Evolutionary conservation across 2,888 invertebrate species (phyloP).

Genomic region (Andrena bicolor): DNA sequence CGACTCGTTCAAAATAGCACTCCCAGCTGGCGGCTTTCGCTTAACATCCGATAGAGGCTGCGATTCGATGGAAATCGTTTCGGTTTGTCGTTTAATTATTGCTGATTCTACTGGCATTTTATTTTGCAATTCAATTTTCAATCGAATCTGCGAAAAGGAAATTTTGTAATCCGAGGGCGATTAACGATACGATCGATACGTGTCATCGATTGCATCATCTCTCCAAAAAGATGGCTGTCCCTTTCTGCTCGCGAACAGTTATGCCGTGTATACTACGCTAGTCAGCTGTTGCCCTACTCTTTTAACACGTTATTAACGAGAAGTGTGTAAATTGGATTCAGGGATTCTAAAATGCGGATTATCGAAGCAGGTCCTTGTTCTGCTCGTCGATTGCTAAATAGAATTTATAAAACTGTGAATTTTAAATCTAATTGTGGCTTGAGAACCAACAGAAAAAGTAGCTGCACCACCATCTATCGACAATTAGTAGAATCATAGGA

Average conservation of each 20-base stretch:
- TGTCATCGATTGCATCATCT: slow-evolving; percentile 71
- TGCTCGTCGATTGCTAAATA: background rate
- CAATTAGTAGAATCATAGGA: background rate
- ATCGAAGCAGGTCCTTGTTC: no score
- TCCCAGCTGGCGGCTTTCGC: slow-evolving; percentile 78
- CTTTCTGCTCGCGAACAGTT: slow-evolving; percentile 53
- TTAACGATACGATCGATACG: slow-evolving; percentile 54
- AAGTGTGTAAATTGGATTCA: background rate
- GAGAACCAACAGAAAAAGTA: background rate
- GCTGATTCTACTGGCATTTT: background rate
- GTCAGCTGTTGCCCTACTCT: slow-evolving; percentile 26
- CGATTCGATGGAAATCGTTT: slow-evolving; percentile 32
- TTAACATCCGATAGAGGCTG: slow-evolving; percentile 58
- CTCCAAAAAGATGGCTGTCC: slow-evolving; percentile 61
- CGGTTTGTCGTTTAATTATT: slow-evolving; percentile 23
- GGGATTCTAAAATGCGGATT: background rate
- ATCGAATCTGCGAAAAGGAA: background rate
- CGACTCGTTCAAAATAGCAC: slow-evolving; percentile 80
- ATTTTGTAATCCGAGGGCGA: background rate
- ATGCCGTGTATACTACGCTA: slow-evolving; percentile 38
- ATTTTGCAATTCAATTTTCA: background rate
- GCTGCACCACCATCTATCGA: slow-evolving; percentile 34
- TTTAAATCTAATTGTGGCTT: slow-evolving; percentile 4
- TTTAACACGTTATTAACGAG: background rate
- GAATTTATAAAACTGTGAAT: slow-evolving; percentile 14